Percentiles rank a stretch among this genome's conserved stretches.
Conservation (phyloP, 1,140 invertebrate species). For the Archivesica marissinica region DNA sequence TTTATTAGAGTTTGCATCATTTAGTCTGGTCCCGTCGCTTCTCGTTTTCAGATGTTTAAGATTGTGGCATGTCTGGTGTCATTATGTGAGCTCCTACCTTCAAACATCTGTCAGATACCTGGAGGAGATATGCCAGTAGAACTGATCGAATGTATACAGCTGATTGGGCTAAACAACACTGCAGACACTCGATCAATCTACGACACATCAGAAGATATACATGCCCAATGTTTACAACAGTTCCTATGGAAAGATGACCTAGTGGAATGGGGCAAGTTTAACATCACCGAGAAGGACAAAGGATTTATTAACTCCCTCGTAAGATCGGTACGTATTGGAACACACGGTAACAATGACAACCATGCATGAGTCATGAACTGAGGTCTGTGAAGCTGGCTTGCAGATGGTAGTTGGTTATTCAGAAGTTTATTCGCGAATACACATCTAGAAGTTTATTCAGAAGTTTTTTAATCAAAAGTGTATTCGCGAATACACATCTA, state of each 20-base stretch:
- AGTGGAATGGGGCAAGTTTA: conserved; percentile 6
- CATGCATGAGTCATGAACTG: not conserved
- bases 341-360: too few relatives aligned
- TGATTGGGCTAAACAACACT: not conserved
- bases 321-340: too few relatives aligned
- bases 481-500: too few relatives aligned
- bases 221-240: conserved; percentile 6
- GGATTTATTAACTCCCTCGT: conserved; percentile 26
- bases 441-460: too few relatives aligned
- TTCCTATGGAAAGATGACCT: conserved; percentile 28
- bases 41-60: too few relatives aligned
- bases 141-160: not conserved
- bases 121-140: not conserved
- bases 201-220: not conserved
- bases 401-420: too few relatives aligned
- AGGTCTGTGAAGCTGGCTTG: too few relatives aligned
- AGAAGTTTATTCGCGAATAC: too few relatives aligned
- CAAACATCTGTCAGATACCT: not conserved
- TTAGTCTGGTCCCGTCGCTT: too few relatives aligned
- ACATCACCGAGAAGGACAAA: conserved; percentile 34
- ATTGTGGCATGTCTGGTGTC: too few relatives aligned
- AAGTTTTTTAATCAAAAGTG: too few relatives aligned
- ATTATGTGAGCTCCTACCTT: not conserved
- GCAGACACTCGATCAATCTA: not conserved
- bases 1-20: too few relatives aligned